These are phyloP conservation scores for Cheilosia grossa DNA, from an alignment of 2,888 invertebrate genomes.

Conservation along the genomic window DNA sequence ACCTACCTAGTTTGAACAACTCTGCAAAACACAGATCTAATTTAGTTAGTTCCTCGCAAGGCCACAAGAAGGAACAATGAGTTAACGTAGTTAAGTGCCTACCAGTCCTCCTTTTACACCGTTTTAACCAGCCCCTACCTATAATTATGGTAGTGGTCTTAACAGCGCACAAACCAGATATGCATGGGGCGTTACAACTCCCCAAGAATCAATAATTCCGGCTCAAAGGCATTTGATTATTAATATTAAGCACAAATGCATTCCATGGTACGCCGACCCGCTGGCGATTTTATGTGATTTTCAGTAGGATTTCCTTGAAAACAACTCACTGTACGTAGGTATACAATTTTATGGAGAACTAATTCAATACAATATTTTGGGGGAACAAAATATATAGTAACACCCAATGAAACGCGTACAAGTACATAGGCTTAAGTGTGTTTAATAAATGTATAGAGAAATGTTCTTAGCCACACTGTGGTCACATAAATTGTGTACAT, in stretches of 20 bases:
- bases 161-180: not conserved
- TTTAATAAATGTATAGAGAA: conserved; percentile 4
- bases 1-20: too few relatives aligned
- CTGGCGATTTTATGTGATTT: not conserved
- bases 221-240: not conserved
- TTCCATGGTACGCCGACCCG: not conserved
- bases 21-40: too few relatives aligned
- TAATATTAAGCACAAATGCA: not conserved
- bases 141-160: too few relatives aligned
- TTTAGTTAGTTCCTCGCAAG: too few relatives aligned
- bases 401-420: not conserved
- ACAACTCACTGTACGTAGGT: not conserved
- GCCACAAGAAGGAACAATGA: too few relatives aligned
- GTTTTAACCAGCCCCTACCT: too few relatives aligned
- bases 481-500: conserved; percentile 11
- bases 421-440: not conserved
- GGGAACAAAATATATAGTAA: not conserved
- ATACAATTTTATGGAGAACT: not conserved
- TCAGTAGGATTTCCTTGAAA: not conserved
- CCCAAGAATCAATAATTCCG: conserved; percentile 1
- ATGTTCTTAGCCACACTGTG: not conserved
- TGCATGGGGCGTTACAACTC: not conserved
- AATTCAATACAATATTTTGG: not conserved
- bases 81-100: too few relatives aligned
- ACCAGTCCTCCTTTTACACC: too few relatives aligned